Evolutionary conservation across 1,140 invertebrate species (phyloP), one percentile per base, ranked within the genome.

Genomic region (Bactericera cockerelli): DNA sequence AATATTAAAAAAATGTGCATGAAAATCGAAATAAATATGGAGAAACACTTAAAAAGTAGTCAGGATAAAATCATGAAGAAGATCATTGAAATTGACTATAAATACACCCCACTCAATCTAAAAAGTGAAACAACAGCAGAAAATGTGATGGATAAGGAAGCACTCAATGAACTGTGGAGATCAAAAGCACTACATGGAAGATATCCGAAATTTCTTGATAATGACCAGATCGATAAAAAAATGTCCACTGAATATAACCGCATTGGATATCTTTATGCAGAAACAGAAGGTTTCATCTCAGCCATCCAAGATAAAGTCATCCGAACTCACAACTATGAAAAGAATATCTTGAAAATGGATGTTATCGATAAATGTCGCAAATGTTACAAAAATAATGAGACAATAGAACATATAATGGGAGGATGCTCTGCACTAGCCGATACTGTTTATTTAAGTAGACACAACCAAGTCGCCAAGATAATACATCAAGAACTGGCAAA

Each of bases 291-390:
- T 16, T 38, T 33, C 31, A 10, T 19, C 8, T 16, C 31, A 11
- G 25, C 56, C 16, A 38, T 58, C 14, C 56, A 21, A 38, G 56
- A 58, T 26, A 58, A 19, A 14, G 24, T 58, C 8, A 58, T 38
- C 6, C 3, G 16, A 58, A 58, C 56, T 8, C 2, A 31, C 4
- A 58, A 58, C 26, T 58, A 58, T 38, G 14, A 58, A 24, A 58
- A 53, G 28, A 38, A 8, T 21, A 58, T 58, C n/a, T 16, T 33
- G 19, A 58, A 58, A 38, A n/a, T 8, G 42, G 56, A 38, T 24
- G 24, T 14, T 16, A 38, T 19, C 8, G 56, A 58, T 3, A 38
- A 58, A 38, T 58, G 31, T 58, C 33, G 28, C 11, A 54, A 54
- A 54, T 54, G 53, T 54, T 6, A 22, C 53, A 13, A 54, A 22